Evolutionary conservation across 2,797 vertebrate species (phyloP).

Genomic region (Lepilemur ruficaudatus): DNA sequence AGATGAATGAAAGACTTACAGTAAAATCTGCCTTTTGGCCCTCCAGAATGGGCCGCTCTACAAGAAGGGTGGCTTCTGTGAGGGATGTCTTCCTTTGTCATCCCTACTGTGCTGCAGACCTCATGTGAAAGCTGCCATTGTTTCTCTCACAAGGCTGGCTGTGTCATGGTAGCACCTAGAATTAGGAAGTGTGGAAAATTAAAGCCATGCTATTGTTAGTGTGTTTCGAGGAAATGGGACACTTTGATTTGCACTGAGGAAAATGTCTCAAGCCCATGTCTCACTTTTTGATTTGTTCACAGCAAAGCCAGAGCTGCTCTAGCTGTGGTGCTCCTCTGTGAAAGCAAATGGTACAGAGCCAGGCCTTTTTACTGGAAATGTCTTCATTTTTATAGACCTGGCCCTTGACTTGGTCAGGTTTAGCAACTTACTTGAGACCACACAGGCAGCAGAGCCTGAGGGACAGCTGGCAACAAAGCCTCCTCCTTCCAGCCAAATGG

Average conservation of each 20-base stretch:
- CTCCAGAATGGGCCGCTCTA: not conserved
- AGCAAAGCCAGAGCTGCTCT: not conserved
- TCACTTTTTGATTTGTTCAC: not conserved
- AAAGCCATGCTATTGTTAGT: not conserved
- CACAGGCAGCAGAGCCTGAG: slow-evolving; percentile 58
- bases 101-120: not conserved
- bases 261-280: not conserved
- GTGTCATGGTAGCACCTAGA: not conserved
- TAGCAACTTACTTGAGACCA: slow-evolving; percentile 67
- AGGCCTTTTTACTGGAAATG: slow-evolving; percentile 53
- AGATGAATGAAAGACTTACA: not conserved
- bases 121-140: not conserved
- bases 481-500: slow-evolving; percentile 48
- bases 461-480: slow-evolving; percentile 50
- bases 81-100: not conserved
- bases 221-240: not conserved
- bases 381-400: slow-evolving; percentile 67
- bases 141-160: not conserved
- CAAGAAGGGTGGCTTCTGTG: not conserved
- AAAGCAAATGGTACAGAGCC: slow-evolving; percentile 30
- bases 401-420: slow-evolving; percentile 50
- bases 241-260: not conserved
- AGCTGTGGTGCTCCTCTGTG: not conserved
- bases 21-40: not conserved
- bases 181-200: not conserved